Conservation (phyloP, 2,888 invertebrate species). For the Drosophila kanekoi region DNA sequence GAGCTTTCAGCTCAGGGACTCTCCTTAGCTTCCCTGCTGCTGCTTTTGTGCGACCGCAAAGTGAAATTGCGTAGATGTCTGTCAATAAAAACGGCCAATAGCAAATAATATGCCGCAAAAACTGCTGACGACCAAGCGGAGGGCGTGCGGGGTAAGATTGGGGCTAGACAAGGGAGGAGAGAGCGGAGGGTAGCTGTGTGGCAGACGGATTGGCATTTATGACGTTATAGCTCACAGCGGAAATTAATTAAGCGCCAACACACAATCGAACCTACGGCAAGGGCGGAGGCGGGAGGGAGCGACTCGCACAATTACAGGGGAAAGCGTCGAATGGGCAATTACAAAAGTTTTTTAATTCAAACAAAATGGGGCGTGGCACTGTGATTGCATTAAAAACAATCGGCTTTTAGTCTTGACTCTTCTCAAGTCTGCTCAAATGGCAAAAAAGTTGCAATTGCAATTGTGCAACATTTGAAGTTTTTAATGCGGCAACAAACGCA, state of each 20-base stretch:
- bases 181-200: conserved; percentile 1
- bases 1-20: too few species aligned
- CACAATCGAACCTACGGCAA: conserved; percentile 23
- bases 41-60: conserved; percentile 60
- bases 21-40: conserved; percentile 19
- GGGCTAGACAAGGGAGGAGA: background rate
- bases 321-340: conserved; percentile 62
- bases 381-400: conserved; percentile 48
- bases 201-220: conserved; percentile 61
- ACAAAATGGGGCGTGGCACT: conserved; percentile 38
- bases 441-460: conserved; percentile 53
- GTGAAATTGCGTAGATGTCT: conserved; percentile 68
- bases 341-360: conserved; percentile 57
- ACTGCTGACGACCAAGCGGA: conserved; percentile 52
- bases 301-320: conserved; percentile 10
- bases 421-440: conserved; percentile 2
- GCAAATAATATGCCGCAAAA: conserved; percentile 73
- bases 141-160: background rate
- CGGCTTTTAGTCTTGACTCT: conserved; percentile 28
- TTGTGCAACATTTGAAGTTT: conserved; percentile 54
- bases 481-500: conserved; percentile 15
- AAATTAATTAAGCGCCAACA: conserved; percentile 73
- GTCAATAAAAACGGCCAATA: conserved; percentile 63
- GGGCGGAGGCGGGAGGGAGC: conserved; percentile 3
- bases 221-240: conserved; percentile 61